Base-by-base conservation (phyloP, 2,113 vertebrate genomes). In the Thymallus thymallus region DNA sequence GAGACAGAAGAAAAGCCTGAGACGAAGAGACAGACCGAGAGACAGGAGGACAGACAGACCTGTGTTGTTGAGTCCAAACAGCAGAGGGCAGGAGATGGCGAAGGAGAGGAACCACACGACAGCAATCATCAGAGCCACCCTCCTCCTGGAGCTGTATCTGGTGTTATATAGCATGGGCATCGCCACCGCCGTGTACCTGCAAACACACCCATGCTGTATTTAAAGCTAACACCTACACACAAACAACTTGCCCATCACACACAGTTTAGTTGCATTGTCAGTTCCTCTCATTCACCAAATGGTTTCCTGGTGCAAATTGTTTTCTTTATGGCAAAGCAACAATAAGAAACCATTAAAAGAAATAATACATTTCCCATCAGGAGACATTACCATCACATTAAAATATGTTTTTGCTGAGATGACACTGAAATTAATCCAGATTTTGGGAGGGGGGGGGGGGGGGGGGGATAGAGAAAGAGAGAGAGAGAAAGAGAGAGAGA, bases 1-100 rank as follows among this genome's bases (percentile, higher is more conserved):
- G 41, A 45, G 41, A 45, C n/a, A n/a, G n/a, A n/a, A n/a, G n/a
- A n/a, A n/a, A n/a, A n/a, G n/a, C n/a, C n/a, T n/a, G n/a, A 22
- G 18, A n/a, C 0, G 75, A 64, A 70, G 22, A 41, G 16, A 56
- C 5, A 48, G 13, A 14, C 41, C 2, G 35, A 46, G 14, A 22
- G 48, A 63, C 26, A 70, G 6, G 63, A 18, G 10, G 35, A 41
- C 2, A 41, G 35, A 41, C 35, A 51, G 3, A 98, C 97, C 96
- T 96, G 97, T 97, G 65, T 96, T 98, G 87, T 98, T 98, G 91
- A 97, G 94, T 77, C 97, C 96, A 41, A 98, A 97, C 78, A 98
- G 90, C 72, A 98, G 94, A 63, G 97, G 97, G 76, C 96, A 97
- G 3, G 97, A 98, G 68, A 98, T 96, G 0, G 96, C 90, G 0